Evolutionary conservation across 1,140 invertebrate species (phyloP), one percentile per base, ranked within the genome.

Genomic region (Drosophila sechellia): DNA sequence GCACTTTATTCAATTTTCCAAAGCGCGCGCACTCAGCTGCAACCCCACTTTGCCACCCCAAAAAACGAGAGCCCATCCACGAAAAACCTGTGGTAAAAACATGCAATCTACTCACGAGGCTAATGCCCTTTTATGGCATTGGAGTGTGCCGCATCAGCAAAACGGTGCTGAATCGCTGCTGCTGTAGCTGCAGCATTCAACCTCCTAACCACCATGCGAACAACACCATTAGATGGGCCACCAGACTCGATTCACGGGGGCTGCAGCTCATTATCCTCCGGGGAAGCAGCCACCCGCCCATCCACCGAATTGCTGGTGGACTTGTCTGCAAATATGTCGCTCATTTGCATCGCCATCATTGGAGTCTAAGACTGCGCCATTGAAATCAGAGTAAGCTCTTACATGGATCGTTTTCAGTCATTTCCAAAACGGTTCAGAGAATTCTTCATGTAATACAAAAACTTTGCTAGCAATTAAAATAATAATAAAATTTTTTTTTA

Each of bases 121-220:
- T 85, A 85, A 85, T 85, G 81, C 81, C 81, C 81, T 85, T 85
- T 85, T 85, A 85, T 80, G 81, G 81, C 81, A 85, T 80, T 84
- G 53, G 77, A 85, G 74, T 66, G 80, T 84, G 81, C 77, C 73
- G 72, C 81, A 77, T 85, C 81, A 85, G 81, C 81, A 85, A 50
- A 75, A 79, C 50, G 31, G 17, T 61, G 54, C 76, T 68, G 63
- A 64, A 68, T 48, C 57, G 57, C 53, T 22, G 17, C 60, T 22
- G 17, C 31, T 27, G 49, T 46, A 57, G 54, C 37, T 58, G 55
- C 75, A 27, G 50, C 69, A 59, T 52, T n/a, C 54, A 57, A 50
- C 37, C 43, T 17, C n/a, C 46, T 35, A 63, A 27, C 70, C 72
- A 50, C 27, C 53, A 59, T 43, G 40, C 54, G 56, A 77, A 77